These are phyloP conservation scores for Drosophila lacicola DNA, from an alignment of 2,888 invertebrate genomes.

Conservation along the genomic window DNA sequence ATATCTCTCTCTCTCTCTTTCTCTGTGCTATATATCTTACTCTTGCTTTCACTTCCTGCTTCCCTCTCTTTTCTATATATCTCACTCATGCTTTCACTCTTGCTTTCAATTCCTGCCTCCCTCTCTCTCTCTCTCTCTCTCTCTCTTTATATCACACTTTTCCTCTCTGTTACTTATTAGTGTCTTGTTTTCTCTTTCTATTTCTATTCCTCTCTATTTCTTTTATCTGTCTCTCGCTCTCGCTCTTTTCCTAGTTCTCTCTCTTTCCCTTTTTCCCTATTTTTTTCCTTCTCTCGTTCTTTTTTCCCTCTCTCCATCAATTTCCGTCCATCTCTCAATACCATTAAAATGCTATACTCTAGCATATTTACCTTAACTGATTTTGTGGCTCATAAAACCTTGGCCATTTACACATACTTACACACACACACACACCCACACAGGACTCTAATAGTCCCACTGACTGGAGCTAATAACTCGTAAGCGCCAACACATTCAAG, in stretches of 20 bases:
- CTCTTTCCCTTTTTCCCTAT: background rate
- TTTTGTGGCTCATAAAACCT: conserved; percentile 22
- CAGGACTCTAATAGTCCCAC: conserved; percentile 3
- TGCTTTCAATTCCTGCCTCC: no score
- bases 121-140: no score
- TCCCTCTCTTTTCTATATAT: no score
- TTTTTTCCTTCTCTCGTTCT: background rate
- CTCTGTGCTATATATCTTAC: no score
- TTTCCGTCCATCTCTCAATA: no score
- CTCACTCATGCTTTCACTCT: no score
- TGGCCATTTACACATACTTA: conserved; percentile 25
- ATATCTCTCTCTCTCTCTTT: no score
- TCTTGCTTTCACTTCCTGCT: no score
- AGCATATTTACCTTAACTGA: background rate
- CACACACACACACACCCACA: conserved; percentile 17
- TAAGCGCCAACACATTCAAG: conserved; percentile 46
- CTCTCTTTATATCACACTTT: no score
- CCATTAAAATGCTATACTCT: background rate
- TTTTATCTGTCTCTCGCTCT: background rate
- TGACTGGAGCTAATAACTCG: conserved; percentile 39
- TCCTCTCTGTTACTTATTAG: no score
- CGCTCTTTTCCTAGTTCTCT: background rate
- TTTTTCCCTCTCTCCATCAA: background rate
- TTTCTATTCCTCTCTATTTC: background rate
- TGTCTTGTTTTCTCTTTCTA: background rate